phyloP scores from a whole-genome alignment of 2,113 vertebrate species.

The Prochilodus magdalenae region DNA sequence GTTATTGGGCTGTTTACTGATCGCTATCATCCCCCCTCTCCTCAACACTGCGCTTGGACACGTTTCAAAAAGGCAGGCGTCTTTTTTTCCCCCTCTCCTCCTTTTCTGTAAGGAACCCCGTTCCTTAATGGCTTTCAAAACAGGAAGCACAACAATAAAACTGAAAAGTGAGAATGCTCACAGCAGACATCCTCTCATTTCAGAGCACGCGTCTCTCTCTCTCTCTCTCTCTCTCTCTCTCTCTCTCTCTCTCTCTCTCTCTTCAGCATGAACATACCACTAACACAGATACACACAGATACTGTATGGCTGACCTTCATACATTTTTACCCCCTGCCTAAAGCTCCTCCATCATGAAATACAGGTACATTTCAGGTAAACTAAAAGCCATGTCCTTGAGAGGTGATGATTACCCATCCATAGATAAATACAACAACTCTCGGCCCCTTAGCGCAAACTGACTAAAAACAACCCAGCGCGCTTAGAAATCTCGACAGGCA shows the following conservation, averaged over 20 bases:
- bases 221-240: neutral
- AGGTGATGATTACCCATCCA: neutral
- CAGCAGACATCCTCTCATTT: slow-evolving; percentile 53
- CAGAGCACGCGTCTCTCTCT: neutral
- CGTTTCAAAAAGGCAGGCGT: slow-evolving; percentile 80
- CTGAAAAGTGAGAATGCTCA: slow-evolving; percentile 70
- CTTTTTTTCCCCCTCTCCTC: slow-evolving; percentile 67
- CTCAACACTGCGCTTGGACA: slow-evolving; percentile 79
- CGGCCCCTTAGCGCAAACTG: neutral
- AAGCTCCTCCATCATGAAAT: slow-evolving; percentile 18
- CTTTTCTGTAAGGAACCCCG: slow-evolving; percentile 78
- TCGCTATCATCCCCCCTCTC: slow-evolving; percentile 78
- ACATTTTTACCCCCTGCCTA: slow-evolving; percentile 16
- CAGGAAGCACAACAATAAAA: slow-evolving; percentile 79
- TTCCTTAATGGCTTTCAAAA: slow-evolving; percentile 85
- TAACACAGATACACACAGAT: slow-evolving; percentile 7
- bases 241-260: neutral
- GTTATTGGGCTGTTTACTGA: slow-evolving; percentile 77
- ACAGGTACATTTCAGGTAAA: slow-evolving; percentile 25
- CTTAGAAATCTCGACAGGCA: neutral
- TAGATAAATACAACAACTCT: neutral
- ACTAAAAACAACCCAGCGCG: neutral
- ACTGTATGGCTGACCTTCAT: slow-evolving; percentile 41
- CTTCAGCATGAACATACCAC: neutral
- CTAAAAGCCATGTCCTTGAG: neutral